Percentiles rank a stretch among this genome's conserved stretches.
Conservation (phyloP, 2,888 invertebrate genomes). For the Cryptocheilus praepositus region DNA sequence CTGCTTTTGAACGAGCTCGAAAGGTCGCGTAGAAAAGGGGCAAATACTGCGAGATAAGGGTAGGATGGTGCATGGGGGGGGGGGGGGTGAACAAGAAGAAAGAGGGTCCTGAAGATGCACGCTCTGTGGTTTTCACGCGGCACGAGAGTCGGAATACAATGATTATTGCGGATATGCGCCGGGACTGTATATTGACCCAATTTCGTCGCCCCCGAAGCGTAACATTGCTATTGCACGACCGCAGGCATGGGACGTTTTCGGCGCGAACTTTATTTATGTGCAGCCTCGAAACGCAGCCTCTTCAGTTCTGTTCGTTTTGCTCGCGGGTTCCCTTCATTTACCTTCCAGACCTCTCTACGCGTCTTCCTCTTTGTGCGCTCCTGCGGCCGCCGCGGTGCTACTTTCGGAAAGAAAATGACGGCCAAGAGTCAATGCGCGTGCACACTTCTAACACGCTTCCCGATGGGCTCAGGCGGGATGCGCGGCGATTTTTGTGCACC, state of each 20-base stretch:
- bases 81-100: not conserved
- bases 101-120: slow-evolving; percentile 29
- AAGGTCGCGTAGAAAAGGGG: not conserved
- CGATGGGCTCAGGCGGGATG: no score
- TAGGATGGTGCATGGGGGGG: not conserved
- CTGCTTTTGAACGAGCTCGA: slow-evolving; percentile 49
- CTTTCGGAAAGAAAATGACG: no score
- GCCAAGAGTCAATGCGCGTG: slow-evolving; percentile 1
- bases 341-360: not conserved
- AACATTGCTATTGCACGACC: slow-evolving; percentile 38
- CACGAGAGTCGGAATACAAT: slow-evolving; percentile 50
- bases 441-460: slow-evolving; percentile 7
- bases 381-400: no score
- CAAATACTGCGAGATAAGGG: slow-evolving; percentile 3
- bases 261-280: slow-evolving; percentile 34
- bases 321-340: no score
- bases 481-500: no score
- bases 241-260: not conserved
- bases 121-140: slow-evolving; percentile 57
- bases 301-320: not conserved
- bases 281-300: not conserved
- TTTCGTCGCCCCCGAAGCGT: slow-evolving; percentile 45
- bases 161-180: slow-evolving; percentile 33
- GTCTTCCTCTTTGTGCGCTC: not conserved
- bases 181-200: slow-evolving; percentile 23